Evolutionary conservation across 1,140 invertebrate species (phyloP), one percentile per base, ranked within the genome.

Genomic region (Scaptomyza graminum): DNA sequence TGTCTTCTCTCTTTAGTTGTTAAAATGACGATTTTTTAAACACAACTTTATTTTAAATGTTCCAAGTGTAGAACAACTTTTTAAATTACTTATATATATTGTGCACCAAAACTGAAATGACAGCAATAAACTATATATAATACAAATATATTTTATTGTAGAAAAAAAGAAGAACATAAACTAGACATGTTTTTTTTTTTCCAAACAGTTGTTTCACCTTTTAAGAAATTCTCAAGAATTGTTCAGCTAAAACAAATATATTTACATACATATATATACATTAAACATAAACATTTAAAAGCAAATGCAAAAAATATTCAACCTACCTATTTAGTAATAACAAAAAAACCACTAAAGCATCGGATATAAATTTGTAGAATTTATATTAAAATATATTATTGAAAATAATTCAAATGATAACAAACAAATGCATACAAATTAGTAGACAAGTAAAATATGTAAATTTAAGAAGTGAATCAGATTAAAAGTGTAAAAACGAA

Each of bases 261-360:
- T 34, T 34, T 60, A 66, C 52, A 59, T 52, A 71, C 46, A 65
- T 39, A 31, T 11, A 46, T 13, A 59, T 18, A 54, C 54, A 44
- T 56, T 22, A 49, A 56, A 67, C 34, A 59, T 44, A 59, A 34
- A 71, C 28, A 31, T 60, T 28, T 57, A 57, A 43, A 72, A 57
- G 13, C 70, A 82, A 65, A 83, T 63, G 70, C 74, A 63, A 76
- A 63, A 76, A 85, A 69, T 88, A 88, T 82, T 88, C 75, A 79
- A 88, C 75, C 83, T 87, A 87, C 83, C 82, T 88, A 82, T 67
- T 82, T 85, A 85, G 82, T 67, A 68, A 87, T 85, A 85, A 81
- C 46, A 74, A n/a, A 12, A 11, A 39, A 41, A 74, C 61, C 51
- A 70, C 65, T 60, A 72, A 70, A 57, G 50, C 67, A 75, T 61